Base-by-base conservation (phyloP, 2,797 vertebrate species). In the Pangasius macronema region DNA sequence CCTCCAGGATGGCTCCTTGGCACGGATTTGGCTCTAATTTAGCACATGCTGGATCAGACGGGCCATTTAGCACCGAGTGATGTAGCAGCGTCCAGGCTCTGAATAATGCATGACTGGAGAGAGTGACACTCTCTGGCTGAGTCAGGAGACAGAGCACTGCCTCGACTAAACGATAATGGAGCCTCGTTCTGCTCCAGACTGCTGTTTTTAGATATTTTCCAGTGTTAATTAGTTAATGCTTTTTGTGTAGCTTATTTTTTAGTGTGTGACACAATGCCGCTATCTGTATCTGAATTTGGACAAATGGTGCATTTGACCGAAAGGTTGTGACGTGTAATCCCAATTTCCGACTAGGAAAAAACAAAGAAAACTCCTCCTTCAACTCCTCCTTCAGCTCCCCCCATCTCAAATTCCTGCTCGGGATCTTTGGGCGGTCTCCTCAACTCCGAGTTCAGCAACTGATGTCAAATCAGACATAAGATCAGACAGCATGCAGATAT, bases 41-140 rank as follows among this genome's bases (percentile, higher is more conserved):
- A 87, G 84, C 80, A 16, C 27, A 22, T 57, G 76, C 51, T 27
- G 68, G 86, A 86, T 57, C 73, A 85, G 77, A 83, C 70, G 46
- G 87, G 82, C 77, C 86, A 73, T 88, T 88, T 86, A 89, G 55
- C 49, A 36, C 76, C 70, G 77, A 79, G 72, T 59, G 42, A 77
- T 76, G 86, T 83, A 85, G 83, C 86, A 36, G 85, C 81, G 63
- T 82, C 55, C 68, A 81, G 79, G 81, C 70, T 77, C 53, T 89
- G 76, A 89, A 89, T 88, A 87, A 89, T 89, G 85, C 85, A 85
- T 88, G 82, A 83, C 73, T 84, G 73, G 83, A 42, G 86, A 76
- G 10, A 33, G 39, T 73, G 79, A 87, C 85, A 84, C 36, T 65
- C 42, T 67, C 27, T 51, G 87, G 85, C 80, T 83, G 75, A 67